These are phyloP conservation scores for Philotrypesis tridentata DNA, from an alignment of 1,140 invertebrate species.

Conservation along the genomic window DNA sequence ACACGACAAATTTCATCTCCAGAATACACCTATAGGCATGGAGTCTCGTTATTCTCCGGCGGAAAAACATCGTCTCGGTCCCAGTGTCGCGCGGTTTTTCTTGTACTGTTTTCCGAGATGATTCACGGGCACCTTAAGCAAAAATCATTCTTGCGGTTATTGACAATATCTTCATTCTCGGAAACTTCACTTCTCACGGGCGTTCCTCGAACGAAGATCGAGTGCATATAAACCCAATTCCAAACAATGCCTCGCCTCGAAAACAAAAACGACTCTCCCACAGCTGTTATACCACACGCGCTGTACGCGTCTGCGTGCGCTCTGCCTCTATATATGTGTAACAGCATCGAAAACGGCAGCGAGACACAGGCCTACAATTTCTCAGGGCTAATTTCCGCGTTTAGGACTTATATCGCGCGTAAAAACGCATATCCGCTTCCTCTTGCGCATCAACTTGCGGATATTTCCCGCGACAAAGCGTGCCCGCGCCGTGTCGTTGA, in stretches of 20 bases:
- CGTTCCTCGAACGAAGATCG: too few species aligned
- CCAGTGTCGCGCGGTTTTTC: not conserved
- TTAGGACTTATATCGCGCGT: not conserved
- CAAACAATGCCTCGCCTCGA: not conserved
- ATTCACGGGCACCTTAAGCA: not conserved
- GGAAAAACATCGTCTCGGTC: not conserved
- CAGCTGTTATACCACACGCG: not conserved
- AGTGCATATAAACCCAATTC: not conserved
- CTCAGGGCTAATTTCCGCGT: not conserved
- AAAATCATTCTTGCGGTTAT: too few species aligned
- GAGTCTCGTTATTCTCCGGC: not conserved
- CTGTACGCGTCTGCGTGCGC: too few species aligned
- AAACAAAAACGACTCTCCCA: not conserved
- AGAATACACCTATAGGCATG: too few species aligned
- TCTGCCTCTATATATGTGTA: not conserved
- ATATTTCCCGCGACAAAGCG: not conserved
- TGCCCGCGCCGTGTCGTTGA: constrained; percentile 9
- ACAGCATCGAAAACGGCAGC: not conserved
- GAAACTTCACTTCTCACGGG: too few species aligned
- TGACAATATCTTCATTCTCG: too few species aligned
- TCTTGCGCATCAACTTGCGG: not conserved
- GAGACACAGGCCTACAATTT: not conserved
- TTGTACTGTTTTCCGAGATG: not conserved
- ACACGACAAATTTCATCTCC: not conserved
- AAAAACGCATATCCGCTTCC: constrained; percentile 17